phyloP scores from a whole-genome alignment of 2,113 vertebrate species.

The Bubo blakistoni region DNA sequence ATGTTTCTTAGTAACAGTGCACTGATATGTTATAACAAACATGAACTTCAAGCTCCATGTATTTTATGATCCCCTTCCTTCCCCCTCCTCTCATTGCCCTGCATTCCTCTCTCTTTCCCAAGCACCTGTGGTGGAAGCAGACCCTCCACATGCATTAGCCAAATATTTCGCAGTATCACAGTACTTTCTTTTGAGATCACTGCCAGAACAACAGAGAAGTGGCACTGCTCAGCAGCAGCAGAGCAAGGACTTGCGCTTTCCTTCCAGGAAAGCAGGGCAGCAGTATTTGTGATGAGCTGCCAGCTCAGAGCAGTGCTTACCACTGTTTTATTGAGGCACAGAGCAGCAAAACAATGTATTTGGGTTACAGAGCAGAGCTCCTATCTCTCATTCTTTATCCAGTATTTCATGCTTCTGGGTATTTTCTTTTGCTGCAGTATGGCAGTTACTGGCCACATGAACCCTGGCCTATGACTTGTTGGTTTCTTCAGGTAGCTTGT shows the following conservation, averaged over 20 bases:
- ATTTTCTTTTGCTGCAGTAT: neutral
- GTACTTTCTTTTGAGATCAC: neutral
- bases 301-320: neutral
- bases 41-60: neutral
- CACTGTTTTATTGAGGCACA: neutral
- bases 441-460: neutral
- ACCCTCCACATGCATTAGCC: neutral
- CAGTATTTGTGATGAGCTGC: neutral
- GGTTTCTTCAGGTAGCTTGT: neutral
- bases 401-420: neutral
- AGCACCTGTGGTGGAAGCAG: rapidly evolving
- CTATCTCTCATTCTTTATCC: neutral
- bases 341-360: rapidly evolving
- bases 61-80: neutral
- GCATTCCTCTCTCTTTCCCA: neutral
- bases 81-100: neutral
- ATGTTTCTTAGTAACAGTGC: neutral
- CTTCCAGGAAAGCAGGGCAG: neutral
- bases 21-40: neutral
- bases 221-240: neutral
- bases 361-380: neutral
- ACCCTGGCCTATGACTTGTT: neutral
- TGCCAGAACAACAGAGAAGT: neutral
- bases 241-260: rapidly evolving
- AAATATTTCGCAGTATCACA: neutral